Evolutionary conservation across 2,113 vertebrate genomes (phyloP).

Genomic region (Mystacornis crossleyi): DNA sequence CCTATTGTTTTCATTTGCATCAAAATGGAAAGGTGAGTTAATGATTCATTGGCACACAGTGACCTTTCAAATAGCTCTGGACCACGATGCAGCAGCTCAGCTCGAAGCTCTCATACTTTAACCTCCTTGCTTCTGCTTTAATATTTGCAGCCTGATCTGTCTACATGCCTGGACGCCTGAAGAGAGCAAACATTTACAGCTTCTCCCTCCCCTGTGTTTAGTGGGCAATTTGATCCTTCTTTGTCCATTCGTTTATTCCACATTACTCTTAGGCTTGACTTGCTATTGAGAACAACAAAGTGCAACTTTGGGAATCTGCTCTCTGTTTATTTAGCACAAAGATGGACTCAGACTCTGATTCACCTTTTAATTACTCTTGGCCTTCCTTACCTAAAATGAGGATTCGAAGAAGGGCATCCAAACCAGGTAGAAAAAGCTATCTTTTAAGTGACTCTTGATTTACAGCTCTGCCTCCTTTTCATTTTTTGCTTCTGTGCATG

Average conservation of each 20-base stretch:
- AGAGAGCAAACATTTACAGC: slow-evolving; percentile 78
- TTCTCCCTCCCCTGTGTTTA: slow-evolving; percentile 74
- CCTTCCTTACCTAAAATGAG: slow-evolving; percentile 96
- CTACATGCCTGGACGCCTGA: slow-evolving; percentile 77
- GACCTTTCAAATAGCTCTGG: slow-evolving; percentile 82
- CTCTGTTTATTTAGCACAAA: slow-evolving; percentile 38
- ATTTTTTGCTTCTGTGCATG: not conserved
- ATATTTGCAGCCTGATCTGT: slow-evolving; percentile 77
- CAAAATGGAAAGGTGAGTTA: slow-evolving; percentile 83
- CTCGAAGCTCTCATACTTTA: slow-evolving; percentile 48
- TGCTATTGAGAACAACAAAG: slow-evolving; percentile 49
- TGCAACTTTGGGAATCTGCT: slow-evolving; percentile 27
- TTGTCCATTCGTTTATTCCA: slow-evolving; percentile 74
- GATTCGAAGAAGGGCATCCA: slow-evolving; percentile 87
- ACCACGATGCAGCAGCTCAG: slow-evolving; percentile 64
- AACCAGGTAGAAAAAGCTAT: slow-evolving; percentile 83
- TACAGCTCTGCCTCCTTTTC: not conserved
- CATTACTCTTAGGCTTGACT: slow-evolving; percentile 72
- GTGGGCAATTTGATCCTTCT: slow-evolving; percentile 75
- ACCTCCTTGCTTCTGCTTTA: slow-evolving; percentile 67
- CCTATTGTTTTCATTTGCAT: slow-evolving; percentile 78
- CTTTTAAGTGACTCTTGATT: slow-evolving; percentile 1
- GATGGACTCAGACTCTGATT: slow-evolving; percentile 99
- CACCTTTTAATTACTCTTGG: slow-evolving; percentile 99
- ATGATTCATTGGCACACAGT: slow-evolving; percentile 85